These are phyloP conservation scores for Metaphire vulgaris DNA, from an alignment of 1,140 invertebrate species.

Conservation along the genomic window DNA sequence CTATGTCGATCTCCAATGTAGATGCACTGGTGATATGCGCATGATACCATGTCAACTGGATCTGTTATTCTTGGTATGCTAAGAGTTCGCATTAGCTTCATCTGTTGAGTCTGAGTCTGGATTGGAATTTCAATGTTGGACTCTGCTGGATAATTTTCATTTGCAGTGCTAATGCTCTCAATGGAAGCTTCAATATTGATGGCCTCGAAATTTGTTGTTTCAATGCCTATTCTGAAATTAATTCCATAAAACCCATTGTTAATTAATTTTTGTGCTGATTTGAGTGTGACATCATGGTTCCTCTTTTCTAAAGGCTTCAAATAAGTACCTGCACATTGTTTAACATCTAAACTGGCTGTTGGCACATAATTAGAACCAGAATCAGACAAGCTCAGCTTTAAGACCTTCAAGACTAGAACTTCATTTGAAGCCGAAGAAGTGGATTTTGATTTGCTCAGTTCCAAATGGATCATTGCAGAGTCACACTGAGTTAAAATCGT, in stretches of 20 bases:
- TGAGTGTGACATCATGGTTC: neutral
- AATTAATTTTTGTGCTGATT: neutral
- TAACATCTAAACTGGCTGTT: neutral
- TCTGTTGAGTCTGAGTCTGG: neutral
- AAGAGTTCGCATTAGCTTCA: neutral
- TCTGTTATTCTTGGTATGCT: neutral
- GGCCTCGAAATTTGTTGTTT: neutral
- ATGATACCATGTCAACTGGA: neutral
- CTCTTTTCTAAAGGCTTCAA: no score
- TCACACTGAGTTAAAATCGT: neutral
- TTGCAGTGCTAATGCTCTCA: neutral
- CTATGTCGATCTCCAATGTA: neutral
- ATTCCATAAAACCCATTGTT: neutral
- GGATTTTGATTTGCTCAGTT: no score
- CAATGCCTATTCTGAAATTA: neutral
- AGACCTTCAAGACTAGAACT: neutral
- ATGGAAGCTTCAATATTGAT: neutral
- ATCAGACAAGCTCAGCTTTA: neutral
- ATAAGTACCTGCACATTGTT: no score
- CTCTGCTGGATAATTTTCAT: neutral
- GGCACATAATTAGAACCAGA: neutral
- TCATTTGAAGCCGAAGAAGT: neutral
- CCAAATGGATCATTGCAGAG: neutral
- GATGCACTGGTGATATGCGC: neutral
- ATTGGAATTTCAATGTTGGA: neutral